Conservation (phyloP, 2,797 vertebrate species). For the Distichodus sexfasciatus region DNA sequence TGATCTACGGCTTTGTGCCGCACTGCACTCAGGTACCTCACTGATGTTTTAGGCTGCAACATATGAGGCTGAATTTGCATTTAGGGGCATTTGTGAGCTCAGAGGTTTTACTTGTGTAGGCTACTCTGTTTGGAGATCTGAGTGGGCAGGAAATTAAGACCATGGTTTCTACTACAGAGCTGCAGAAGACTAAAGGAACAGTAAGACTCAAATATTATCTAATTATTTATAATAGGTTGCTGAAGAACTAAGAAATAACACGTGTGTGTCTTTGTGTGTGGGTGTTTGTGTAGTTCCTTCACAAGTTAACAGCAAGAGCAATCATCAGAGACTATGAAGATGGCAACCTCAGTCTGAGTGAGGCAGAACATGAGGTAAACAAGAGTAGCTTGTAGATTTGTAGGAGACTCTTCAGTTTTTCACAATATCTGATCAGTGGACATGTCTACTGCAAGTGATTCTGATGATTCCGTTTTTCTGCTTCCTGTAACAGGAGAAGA, state of each 20-base stretch:
- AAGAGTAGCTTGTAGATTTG: not conserved
- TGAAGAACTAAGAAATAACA: no score
- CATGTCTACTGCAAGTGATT: conserved; percentile 49
- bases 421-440: not conserved
- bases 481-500: conserved; percentile 74
- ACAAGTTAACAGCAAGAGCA: conserved; percentile 84
- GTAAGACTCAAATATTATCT: conserved; percentile 56
- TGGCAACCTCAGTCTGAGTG: conserved; percentile 74
- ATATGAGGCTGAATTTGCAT: not conserved
- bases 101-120: conserved; percentile 62
- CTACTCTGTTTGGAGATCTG: conserved; percentile 77
- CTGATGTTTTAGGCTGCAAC: no score
- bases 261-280: not conserved
- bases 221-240: not conserved
- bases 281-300: conserved; percentile 77
- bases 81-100: not conserved
- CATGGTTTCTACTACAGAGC: conserved; percentile 84
- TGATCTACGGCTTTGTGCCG: conserved; percentile 82
- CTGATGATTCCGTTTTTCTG: not conserved
- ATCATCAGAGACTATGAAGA: conserved; percentile 86
- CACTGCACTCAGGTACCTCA: conserved; percentile 80
- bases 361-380: conserved; percentile 81
- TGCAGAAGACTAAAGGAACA: conserved; percentile 86
- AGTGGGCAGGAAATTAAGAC: conserved; percentile 76
- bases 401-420: not conserved